A percentile compares a stretch with the other conserved stretches of the same genome.
phyloP scores from a whole-genome alignment of 1,140 invertebrate genomes.

The Drosophila melanogaster region Release_6_plus_ISO1_MT NT_037436.4:22395001-22395500 shows the following conservation, averaged over 20 bases:
- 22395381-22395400: slow-evolving; percentile 5
- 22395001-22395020: slow-evolving; percentile 31
- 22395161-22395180: neutral
- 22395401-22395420: slow-evolving; percentile 3
- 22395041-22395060: slow-evolving; percentile 59
- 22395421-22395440: slow-evolving; percentile 8
- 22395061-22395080: slow-evolving; percentile 36
- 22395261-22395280: slow-evolving; percentile 8
- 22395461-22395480: neutral
- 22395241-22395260: neutral
- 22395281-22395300: slow-evolving; percentile 19
- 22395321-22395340: neutral
- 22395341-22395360: neutral
- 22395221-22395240: slow-evolving; percentile 10
- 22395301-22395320: slow-evolving; percentile 6
- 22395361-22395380: slow-evolving; percentile 1
- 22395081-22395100: slow-evolving; percentile 1
- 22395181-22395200: neutral
- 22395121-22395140: slow-evolving; percentile 42
- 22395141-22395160: slow-evolving; percentile 42
- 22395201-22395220: slow-evolving; percentile 15
- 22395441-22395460: slow-evolving; percentile 43
- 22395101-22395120: neutral
- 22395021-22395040: slow-evolving; percentile 23
- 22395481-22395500: neutral